Percentiles rank a stretch among this genome's conserved stretches.
Evolutionary conservation across 2,797 vertebrate genomes (phyloP).

Genomic region (Spea hammondii): DNA sequence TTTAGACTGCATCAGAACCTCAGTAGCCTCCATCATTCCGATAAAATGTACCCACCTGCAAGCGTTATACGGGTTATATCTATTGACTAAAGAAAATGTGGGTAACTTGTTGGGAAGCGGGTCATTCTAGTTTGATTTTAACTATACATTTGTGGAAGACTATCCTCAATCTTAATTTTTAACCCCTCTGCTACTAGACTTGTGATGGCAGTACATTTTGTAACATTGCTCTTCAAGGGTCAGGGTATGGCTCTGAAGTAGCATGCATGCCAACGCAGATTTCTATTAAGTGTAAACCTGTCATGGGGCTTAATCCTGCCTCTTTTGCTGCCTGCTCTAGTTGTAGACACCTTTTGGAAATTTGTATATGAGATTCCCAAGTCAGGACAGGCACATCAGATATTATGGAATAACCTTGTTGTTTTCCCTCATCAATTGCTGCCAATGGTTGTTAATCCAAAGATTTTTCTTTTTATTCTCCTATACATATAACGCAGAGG

Average conservation of each 20-base stretch:
- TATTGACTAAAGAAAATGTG: neutral
- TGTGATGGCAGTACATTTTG: neutral
- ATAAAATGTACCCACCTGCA: conserved; percentile 1
- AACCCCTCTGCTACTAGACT: neutral
- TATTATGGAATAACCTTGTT: neutral
- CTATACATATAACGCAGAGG: neutral
- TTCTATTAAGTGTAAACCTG: neutral
- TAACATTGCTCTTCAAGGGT: neutral
- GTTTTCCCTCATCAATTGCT: neutral
- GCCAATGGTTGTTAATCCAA: too few species aligned
- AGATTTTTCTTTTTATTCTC: neutral
- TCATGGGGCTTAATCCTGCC: neutral
- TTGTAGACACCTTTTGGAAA: neutral
- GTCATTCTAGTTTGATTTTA: conserved; percentile 5
- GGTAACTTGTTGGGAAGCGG: neutral
- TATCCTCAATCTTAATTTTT: conserved; percentile 13
- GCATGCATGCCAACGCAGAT: neutral
- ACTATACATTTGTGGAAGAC: neutral
- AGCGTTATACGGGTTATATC: conserved; percentile 47
- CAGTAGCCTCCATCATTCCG: conserved; percentile 37
- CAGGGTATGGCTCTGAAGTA: neutral
- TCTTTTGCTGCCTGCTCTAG: neutral
- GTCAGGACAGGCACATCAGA: neutral
- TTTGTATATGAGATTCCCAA: neutral
- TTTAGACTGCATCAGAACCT: conserved; percentile 30